Base-by-base conservation (phyloP, 2,113 vertebrate genomes). In the Leptobrachium ailaonicum region DNA sequence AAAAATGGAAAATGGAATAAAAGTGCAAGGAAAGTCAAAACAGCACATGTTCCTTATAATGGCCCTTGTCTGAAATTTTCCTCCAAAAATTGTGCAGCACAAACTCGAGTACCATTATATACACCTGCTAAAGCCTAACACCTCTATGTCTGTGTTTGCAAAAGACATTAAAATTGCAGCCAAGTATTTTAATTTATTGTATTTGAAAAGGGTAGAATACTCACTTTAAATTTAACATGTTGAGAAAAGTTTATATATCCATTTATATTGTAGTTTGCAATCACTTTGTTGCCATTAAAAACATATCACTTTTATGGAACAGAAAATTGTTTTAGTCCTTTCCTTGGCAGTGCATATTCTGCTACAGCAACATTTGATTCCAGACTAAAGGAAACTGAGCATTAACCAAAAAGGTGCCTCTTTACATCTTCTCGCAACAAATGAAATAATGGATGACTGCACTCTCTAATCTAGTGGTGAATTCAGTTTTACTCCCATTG, bases 51-150 rank as follows among this genome's bases (percentile, higher is more conserved):
- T 74, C 62, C 66, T 73, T 58, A 68, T 41, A 40, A 43, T 20
- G 71, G 50, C 41, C 10, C 68, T 63, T 32, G 78, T 73, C 76
- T 71, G 42, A 53, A 50, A 50, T 60, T 6, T 41, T 78, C 9
- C 76, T 41, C 69, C 42, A 62, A 75, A 75, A 68, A 58, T 7
- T 7, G 13, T 13, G 54, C 62, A 66, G 41, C 66, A 40, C 67
- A 45, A 54, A 45, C 54, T 40, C 13, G 63, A 54, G 60, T 62
- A 60, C 78, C 78, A 80, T 80, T 80, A 80, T 66, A 80, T 68
- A 71, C 78, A 80, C 78, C 78, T 80, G 78, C 78, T 74, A 41
- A n/a, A 66, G 78, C 64, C 78, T 80, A 80, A 80, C 78, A 80
- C 78, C 78, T 80, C 50, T 41, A 54, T 63, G 64, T 73, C 41